phyloP scores from a whole-genome alignment of 2,797 vertebrate genomes.

The Lerista edwardsae region DNA sequence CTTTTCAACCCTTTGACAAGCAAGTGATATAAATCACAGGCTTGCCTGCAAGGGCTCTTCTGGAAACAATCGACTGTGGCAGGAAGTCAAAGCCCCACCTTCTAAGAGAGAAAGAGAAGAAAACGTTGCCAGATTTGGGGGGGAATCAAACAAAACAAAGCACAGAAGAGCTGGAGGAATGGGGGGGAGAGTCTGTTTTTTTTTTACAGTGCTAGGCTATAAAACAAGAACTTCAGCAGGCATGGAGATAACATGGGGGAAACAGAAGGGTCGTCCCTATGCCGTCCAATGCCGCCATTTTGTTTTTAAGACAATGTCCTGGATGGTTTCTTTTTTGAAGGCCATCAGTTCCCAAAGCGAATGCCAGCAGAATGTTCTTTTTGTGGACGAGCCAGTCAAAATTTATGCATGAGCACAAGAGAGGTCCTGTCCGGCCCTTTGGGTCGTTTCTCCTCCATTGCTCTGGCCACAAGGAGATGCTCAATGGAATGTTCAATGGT shows the following conservation, averaged over 20 bases:
- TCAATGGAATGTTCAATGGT: too few species aligned
- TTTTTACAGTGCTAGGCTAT: constrained; percentile 65
- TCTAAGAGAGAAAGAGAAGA: constrained; percentile 25
- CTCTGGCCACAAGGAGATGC: neutral
- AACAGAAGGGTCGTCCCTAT: neutral
- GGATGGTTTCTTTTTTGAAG: neutral
- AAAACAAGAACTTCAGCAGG: constrained; percentile 38
- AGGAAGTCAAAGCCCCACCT: constrained; percentile 62
- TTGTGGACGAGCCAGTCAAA: neutral
- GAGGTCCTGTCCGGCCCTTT: neutral
- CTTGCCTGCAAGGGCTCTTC: constrained; percentile 69
- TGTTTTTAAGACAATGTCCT: constrained; percentile 36
- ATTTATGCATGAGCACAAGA: neutral
- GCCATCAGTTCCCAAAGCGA: neutral
- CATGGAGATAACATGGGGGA: too few species aligned
- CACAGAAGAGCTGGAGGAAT: constrained; percentile 50
- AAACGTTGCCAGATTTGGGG: constrained; percentile 64
- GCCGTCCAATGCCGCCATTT: constrained; percentile 1
- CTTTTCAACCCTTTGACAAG: constrained; percentile 78
- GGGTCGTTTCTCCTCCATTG: neutral
- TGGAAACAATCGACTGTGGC: constrained; percentile 64
- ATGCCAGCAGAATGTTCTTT: neutral
- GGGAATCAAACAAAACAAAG: neutral
- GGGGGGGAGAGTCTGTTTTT: constrained; percentile 45
- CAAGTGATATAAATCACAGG: constrained; percentile 78